phyloP scores from a whole-genome alignment of 2,113 vertebrate genomes.

The Thamnophis sirtalis region DNA sequence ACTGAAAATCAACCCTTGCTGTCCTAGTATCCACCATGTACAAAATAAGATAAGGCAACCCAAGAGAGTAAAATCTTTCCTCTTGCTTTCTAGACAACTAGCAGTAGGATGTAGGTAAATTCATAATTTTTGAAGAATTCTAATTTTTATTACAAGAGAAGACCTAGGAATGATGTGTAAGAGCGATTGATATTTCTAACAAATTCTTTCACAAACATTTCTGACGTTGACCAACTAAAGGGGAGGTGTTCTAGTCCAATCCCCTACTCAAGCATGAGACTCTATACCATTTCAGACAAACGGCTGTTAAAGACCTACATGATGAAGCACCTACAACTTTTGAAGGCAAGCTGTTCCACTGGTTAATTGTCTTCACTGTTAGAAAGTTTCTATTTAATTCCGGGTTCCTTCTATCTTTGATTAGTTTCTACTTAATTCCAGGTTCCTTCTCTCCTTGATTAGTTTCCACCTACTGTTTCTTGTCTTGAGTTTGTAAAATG shows the following conservation, averaged over 20 bases:
- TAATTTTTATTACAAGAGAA: not conserved
- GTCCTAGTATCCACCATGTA: not conserved
- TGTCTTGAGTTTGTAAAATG: not conserved
- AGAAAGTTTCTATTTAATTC: not conserved
- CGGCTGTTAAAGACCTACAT: not conserved
- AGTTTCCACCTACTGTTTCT: not conserved
- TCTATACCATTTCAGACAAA: not conserved
- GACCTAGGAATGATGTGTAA: not conserved
- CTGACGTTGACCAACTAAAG: not conserved
- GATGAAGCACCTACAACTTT: not conserved
- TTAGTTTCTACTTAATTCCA: not conserved
- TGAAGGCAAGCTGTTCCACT: not conserved
- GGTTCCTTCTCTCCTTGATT: not conserved
- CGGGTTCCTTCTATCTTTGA: not conserved
- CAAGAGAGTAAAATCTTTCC: not conserved
- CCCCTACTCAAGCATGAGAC: not conserved
- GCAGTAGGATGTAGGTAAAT: not conserved
- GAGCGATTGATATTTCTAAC: not conserved
- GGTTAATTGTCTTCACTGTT: not conserved
- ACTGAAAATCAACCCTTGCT: not conserved
- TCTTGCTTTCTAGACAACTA: not conserved
- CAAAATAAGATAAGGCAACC: not conserved
- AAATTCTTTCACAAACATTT: not conserved
- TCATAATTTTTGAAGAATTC: not conserved
- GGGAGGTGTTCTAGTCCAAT: not conserved